Percentiles rank a stretch among this genome's conserved stretches.
phyloP scores from a whole-genome alignment of 2,888 invertebrate species.

The Caenorhabditis macrosperma region DNA sequence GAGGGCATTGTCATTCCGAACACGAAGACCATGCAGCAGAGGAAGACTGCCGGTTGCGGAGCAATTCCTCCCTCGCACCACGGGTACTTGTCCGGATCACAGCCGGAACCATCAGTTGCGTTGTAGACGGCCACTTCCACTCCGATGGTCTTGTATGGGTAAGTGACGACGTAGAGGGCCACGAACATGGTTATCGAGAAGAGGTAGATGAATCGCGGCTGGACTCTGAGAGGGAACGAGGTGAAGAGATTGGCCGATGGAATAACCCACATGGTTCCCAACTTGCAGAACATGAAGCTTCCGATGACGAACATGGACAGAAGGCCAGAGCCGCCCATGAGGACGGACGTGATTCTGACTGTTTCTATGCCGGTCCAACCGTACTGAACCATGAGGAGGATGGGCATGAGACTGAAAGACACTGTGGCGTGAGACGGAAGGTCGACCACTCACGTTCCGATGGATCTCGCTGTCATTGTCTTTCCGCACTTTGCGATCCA shows the following conservation, averaged over 20 bases:
- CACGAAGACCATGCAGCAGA: constrained; percentile 63
- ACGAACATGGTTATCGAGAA: constrained; percentile 58
- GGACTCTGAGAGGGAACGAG: constrained; percentile 31
- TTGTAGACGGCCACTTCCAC: constrained; percentile 59
- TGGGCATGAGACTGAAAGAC: constrained; percentile 41
- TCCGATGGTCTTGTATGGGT: constrained; percentile 67
- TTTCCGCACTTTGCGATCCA: constrained; percentile 62
- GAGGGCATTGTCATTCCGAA: constrained; percentile 59
- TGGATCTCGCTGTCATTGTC: constrained; percentile 52
- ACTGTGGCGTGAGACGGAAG: no score
- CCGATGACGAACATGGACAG: constrained; percentile 55
- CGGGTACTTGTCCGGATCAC: constrained; percentile 52
- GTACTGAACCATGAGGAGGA: constrained; percentile 58
- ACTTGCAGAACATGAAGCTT: constrained; percentile 58
- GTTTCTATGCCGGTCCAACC: constrained; percentile 60
- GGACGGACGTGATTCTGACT: constrained; percentile 50
- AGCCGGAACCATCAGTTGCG: constrained; percentile 50
- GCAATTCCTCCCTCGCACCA: constrained; percentile 58
- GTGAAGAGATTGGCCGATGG: neutral
- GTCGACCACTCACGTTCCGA: constrained; percentile 45
- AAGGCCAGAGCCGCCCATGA: constrained; percentile 56
- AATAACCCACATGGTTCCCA: constrained; percentile 46
- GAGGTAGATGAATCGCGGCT: constrained; percentile 38
- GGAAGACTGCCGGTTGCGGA: constrained; percentile 56
- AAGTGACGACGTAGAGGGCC: constrained; percentile 67